Percentiles rank a stretch among this genome's conserved stretches.
These are phyloP conservation scores for Antechinus flavipes DNA, from an alignment of 2,113 vertebrate genomes.

Conservation along the genomic window DNA sequence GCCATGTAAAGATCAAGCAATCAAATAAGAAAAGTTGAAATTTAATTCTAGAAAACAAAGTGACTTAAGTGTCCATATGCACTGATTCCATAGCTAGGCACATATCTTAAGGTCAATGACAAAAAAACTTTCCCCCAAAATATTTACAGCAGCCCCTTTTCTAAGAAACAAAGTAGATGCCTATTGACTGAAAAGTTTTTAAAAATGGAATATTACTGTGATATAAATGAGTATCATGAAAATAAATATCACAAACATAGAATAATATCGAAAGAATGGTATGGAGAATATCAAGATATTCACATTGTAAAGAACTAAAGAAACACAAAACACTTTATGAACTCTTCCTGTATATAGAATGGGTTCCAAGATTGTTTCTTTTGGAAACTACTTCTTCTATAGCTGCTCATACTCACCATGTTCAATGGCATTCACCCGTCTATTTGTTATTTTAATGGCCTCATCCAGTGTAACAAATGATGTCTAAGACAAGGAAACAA, in stretches of 20 bases:
- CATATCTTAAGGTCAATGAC: background rate
- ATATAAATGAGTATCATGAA: no score
- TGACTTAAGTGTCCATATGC: background rate
- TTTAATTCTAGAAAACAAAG: background rate
- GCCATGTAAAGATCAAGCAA: background rate
- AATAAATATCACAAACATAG: background rate
- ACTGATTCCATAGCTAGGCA: background rate
- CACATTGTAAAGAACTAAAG: background rate
- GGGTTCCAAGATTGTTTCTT: background rate
- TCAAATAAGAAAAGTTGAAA: background rate
- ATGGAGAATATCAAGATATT: background rate
- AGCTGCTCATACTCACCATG: constrained; percentile 89
- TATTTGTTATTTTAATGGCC: constrained; percentile 99
- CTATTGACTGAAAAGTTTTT: background rate
- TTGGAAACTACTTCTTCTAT: background rate
- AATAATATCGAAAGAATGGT: background rate
- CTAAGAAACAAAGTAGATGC: background rate
- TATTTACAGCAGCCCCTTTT: background rate
- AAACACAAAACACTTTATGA: background rate
- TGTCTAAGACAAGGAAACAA: constrained; percentile 87
- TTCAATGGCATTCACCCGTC: constrained; percentile 98
- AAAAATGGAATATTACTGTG: background rate
- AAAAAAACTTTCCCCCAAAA: background rate
- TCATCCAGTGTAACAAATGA: constrained; percentile 99
- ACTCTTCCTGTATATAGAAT: background rate